These are phyloP conservation scores for Odobenus rosmarus DNA, from an alignment of 2,113 vertebrate genomes.

Conservation along the genomic window DNA sequence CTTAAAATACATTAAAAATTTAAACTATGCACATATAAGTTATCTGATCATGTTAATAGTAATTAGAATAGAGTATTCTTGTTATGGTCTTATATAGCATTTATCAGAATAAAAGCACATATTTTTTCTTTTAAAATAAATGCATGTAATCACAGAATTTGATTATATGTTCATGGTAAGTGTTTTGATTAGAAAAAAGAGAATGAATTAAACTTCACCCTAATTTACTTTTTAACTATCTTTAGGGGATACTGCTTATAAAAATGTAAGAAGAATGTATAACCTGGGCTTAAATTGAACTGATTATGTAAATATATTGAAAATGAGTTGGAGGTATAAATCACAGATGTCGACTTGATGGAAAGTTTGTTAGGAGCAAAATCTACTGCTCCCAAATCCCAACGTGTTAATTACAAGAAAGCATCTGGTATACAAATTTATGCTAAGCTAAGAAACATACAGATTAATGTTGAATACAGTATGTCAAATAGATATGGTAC, in stretches of 20 bases:
- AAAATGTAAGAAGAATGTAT: conserved; percentile 81
- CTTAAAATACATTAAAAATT: background rate
- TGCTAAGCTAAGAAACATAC: conserved; percentile 87
- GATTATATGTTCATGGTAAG: conserved; percentile 70
- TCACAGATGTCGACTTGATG: conserved; percentile 89
- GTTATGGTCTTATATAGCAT: background rate
- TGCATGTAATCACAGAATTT: conserved; percentile 69
- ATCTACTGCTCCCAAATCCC: conserved; percentile 87
- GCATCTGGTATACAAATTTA: conserved; percentile 90
- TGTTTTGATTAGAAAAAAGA: conserved; percentile 65
- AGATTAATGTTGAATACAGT: conserved; percentile 82
- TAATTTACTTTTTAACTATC: conserved; percentile 82
- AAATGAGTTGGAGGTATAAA: conserved; percentile 87
- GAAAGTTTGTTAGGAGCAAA: conserved; percentile 88
- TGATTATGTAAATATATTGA: conserved; percentile 90
- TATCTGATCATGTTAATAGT: background rate
- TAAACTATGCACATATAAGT: background rate
- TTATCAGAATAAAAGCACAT: conserved; percentile 23
- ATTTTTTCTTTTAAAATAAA: conserved; percentile 68
- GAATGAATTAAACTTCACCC: conserved; percentile 70
- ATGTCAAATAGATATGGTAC: conserved; percentile 81
- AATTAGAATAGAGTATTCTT: conserved; percentile 11
- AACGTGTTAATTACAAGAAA: conserved; percentile 87
- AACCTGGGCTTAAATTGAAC: conserved; percentile 83
- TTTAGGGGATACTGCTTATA: conserved; percentile 78